Evolutionary conservation across 2,888 invertebrate genomes (phyloP).

Genomic region (Quadroppia sp.): DNA sequence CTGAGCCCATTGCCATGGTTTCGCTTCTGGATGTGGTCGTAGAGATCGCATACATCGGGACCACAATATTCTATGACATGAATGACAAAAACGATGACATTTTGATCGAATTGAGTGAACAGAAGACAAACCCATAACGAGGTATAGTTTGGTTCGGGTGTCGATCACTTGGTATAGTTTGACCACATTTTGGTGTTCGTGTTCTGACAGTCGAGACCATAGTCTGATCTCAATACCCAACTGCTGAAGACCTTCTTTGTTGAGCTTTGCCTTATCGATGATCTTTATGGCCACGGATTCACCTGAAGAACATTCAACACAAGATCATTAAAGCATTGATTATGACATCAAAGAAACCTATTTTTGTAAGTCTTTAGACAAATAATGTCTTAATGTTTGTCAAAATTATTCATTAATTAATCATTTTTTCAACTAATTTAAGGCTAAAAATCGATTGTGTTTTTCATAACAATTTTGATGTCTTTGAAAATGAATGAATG

Average conservation of each 20-base stretch:
- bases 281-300: constrained; percentile 62
- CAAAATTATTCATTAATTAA: too few relatives aligned
- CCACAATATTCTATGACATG: constrained; percentile 50
- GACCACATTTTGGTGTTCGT: constrained; percentile 96
- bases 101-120: constrained; percentile 1
- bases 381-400: too few relatives aligned
- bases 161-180: constrained; percentile 98
- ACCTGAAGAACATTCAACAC: constrained; percentile 44
- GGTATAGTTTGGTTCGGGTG: constrained; percentile 93
- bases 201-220: constrained; percentile 57
- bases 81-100: too few relatives aligned
- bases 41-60: constrained; percentile 93
- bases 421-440: too few relatives aligned
- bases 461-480: too few relatives aligned
- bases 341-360: too few relatives aligned
- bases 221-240: constrained; percentile 77
- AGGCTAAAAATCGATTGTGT: too few relatives aligned
- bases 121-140: constrained; percentile 52
- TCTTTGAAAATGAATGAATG: background rate
- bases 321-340: background rate
- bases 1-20: constrained; percentile 43
- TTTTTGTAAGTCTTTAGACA: too few relatives aligned
- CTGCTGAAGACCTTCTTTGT: constrained; percentile 91
- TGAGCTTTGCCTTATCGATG: constrained; percentile 96
- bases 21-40: constrained; percentile 93